phyloP scores from a whole-genome alignment of 2,113 vertebrate genomes.

The Prionailurus viverrinus region DNA sequence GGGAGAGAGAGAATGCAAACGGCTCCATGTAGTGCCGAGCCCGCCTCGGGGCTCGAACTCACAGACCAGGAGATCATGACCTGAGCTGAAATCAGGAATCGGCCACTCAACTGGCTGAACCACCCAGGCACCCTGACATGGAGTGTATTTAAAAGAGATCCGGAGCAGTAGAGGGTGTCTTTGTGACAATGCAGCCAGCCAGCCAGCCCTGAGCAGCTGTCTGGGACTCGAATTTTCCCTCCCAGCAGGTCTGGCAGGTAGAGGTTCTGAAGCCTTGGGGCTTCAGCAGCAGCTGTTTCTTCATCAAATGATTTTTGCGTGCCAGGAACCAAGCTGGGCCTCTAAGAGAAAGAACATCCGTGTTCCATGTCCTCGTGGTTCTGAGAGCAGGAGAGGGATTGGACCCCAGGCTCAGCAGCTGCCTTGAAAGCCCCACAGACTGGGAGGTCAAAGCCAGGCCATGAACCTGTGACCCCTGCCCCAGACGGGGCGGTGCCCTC shows the following conservation, averaged over 20 bases:
- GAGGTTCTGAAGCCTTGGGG: background rate
- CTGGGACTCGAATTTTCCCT: background rate
- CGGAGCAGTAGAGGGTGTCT: background rate
- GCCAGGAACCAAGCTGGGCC: background rate
- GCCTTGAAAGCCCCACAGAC: background rate
- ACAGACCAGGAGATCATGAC: no score
- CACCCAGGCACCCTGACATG: no score
- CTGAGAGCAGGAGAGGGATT: background rate
- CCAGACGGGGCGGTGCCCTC: background rate
- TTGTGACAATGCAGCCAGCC: background rate
- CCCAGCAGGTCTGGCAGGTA: background rate
- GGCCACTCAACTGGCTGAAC: no score
- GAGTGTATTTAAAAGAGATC: background rate
- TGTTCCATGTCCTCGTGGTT: background rate
- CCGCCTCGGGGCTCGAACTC: no score
- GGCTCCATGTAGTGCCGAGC: no score
- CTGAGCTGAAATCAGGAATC: no score
- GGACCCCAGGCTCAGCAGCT: background rate
- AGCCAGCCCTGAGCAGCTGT: background rate
- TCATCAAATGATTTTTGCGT: background rate
- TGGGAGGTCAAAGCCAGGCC: slow-evolving; percentile 60
- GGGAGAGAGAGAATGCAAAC: no score
- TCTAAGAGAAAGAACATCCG: background rate
- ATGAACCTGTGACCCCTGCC: slow-evolving; percentile 36
- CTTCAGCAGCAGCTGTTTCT: background rate